Conservation (phyloP, 2,797 vertebrate genomes). For the Furcifer pardalis region DNA sequence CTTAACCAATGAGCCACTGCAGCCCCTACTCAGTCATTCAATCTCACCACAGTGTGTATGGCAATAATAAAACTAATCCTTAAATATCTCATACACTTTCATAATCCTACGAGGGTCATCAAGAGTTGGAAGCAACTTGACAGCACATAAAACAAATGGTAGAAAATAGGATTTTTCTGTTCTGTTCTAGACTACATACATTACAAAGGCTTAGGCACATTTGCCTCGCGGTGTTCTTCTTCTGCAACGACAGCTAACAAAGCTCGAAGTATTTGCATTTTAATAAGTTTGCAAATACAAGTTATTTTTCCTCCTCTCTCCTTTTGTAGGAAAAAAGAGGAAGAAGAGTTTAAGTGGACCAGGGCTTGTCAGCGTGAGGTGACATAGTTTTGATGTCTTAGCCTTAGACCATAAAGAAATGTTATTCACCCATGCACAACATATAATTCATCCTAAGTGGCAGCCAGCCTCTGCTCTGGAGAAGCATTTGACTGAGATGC, state of each 20-base stretch:
- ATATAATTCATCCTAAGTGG: slow-evolving; percentile 71
- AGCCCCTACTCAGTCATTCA: no score
- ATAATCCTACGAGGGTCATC: no score
- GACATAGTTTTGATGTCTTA: slow-evolving; percentile 61
- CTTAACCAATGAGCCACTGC: no score
- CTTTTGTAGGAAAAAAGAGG: not conserved
- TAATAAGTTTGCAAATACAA: slow-evolving; percentile 12
- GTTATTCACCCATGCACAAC: slow-evolving; percentile 67
- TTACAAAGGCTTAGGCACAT: slow-evolving; percentile 27
- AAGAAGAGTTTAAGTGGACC: slow-evolving; percentile 51
- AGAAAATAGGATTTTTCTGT: not conserved
- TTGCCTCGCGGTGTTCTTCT: not conserved
- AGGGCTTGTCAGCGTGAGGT: slow-evolving; percentile 50
- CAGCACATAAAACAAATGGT: not conserved
- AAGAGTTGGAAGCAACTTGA: no score
- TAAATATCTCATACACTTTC: no score
- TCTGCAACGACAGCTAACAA: not conserved
- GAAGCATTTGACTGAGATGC: slow-evolving; percentile 68
- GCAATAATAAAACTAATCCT: no score
- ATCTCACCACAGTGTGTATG: no score
- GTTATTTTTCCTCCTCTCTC: slow-evolving; percentile 16
- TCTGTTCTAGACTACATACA: not conserved
- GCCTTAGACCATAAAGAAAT: slow-evolving; percentile 61
- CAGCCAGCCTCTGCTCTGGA: slow-evolving; percentile 70
- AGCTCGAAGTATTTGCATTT: slow-evolving; percentile 21